phyloP scores from a whole-genome alignment of 1,140 invertebrate species.

The Lycorma delicatula region DNA sequence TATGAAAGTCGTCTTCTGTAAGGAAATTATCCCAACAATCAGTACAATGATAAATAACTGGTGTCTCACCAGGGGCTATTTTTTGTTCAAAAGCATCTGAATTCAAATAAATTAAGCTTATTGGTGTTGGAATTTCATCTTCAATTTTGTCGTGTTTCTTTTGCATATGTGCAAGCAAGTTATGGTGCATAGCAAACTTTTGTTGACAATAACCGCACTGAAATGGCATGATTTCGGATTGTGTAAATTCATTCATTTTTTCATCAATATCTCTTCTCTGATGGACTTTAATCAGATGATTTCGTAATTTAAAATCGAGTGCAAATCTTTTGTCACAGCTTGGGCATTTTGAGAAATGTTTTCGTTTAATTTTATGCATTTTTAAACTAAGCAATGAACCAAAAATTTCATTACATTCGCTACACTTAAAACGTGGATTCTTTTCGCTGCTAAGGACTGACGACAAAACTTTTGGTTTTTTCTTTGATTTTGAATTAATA shows the following conservation, averaged over 20 bases:
- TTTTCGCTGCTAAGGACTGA: not conserved
- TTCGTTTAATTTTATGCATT: conserved; percentile 1
- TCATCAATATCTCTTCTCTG: not conserved
- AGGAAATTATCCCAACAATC: conserved; percentile 1
- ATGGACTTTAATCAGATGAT: not conserved
- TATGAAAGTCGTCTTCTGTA: not conserved
- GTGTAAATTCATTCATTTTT: not conserved
- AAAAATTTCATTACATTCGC: not conserved
- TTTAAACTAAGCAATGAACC: not conserved
- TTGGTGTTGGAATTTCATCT: not conserved
- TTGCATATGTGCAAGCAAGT: not conserved
- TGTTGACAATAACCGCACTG: not conserved
- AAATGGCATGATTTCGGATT: not conserved
- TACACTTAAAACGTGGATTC: conserved; percentile 2
- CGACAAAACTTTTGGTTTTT: not conserved
- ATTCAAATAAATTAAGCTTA: too few species aligned
- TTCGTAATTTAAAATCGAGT: not conserved
- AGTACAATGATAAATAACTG: not conserved
- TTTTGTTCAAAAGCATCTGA: too few species aligned
- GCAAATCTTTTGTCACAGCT: not conserved
- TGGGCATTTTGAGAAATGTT: not conserved
- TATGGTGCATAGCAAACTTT: not conserved
- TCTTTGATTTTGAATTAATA: not conserved
- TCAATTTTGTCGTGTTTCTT: not conserved
- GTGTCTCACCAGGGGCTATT: too few species aligned